These are phyloP conservation scores for Sarcophaga variegata DNA, from an alignment of 2,888 invertebrate genomes.

Conservation along the genomic window DNA sequence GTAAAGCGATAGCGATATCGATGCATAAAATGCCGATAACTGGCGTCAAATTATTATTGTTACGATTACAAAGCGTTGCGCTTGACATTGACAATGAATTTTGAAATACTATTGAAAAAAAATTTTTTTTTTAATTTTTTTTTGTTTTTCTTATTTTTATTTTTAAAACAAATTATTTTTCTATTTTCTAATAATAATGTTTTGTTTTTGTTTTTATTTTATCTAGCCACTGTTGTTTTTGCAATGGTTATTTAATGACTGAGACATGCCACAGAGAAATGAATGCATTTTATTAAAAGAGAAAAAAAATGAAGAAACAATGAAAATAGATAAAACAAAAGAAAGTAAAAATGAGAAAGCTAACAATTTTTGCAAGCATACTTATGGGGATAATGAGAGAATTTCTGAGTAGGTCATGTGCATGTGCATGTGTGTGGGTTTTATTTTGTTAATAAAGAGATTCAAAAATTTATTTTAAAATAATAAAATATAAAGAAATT, in stretches of 20 bases:
- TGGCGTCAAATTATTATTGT: slow-evolving; percentile 77
- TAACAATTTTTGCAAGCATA: background rate
- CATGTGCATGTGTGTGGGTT: too few relatives aligned
- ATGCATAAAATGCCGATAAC: slow-evolving; percentile 88
- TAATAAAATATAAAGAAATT: too few relatives aligned
- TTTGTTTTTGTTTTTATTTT: background rate
- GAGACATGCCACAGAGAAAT: background rate
- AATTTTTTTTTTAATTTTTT: background rate
- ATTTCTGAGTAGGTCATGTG: background rate
- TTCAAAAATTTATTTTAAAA: too few relatives aligned
- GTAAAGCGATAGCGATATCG: slow-evolving; percentile 85
- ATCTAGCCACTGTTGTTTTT: background rate
- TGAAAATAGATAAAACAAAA: slow-evolving; percentile 13
- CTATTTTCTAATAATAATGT: background rate
- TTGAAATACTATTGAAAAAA: background rate
- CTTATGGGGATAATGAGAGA: slow-evolving; percentile 1
- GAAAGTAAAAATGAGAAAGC: slow-evolving; percentile 13
- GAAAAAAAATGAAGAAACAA: too few relatives aligned
- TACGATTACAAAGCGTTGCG: background rate
- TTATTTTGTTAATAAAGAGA: too few relatives aligned
- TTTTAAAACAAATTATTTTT: background rate
- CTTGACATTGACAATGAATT: slow-evolving; percentile 38
- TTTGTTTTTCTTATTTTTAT: background rate
- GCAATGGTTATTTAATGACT: background rate
- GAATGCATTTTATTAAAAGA: background rate